These are phyloP conservation scores for Idaea straminata DNA, from an alignment of 2,888 invertebrate genomes.

Conservation along the genomic window DNA sequence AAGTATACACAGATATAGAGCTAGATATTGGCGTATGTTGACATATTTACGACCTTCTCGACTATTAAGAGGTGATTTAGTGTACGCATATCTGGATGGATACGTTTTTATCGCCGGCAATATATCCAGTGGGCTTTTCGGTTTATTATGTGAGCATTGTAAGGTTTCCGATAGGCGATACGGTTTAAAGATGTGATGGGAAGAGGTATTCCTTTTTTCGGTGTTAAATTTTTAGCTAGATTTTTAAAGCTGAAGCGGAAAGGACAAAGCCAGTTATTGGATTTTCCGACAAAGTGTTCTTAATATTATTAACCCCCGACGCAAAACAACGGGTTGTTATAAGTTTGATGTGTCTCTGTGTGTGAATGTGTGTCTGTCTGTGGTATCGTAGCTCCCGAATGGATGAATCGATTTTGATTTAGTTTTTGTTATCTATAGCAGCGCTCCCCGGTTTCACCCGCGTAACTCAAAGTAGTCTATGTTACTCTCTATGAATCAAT, in stretches of 20 bases:
- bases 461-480: too few relatives aligned
- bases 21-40: conserved; percentile 77
- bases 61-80: conserved; percentile 79
- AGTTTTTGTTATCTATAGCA: too few relatives aligned
- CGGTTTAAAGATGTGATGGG: conserved; percentile 1
- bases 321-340: too few relatives aligned
- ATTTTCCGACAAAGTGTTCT: too few relatives aligned
- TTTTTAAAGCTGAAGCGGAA: neutral
- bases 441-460: too few relatives aligned
- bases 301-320: too few relatives aligned
- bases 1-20: conserved; percentile 63
- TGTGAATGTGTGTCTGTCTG: too few relatives aligned
- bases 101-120: conserved; percentile 76
- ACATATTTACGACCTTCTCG: conserved; percentile 77
- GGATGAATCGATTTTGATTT: too few relatives aligned
- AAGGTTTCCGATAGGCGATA: conserved; percentile 40
- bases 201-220: neutral
- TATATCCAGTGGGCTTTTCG: conserved; percentile 68
- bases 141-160: conserved; percentile 68
- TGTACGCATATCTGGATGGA: conserved; percentile 77
- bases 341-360: too few relatives aligned
- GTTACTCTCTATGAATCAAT: too few relatives aligned
- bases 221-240: neutral
- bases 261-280: neutral
- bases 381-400: too few relatives aligned